Percentiles rank a stretch among this genome's conserved stretches.
Evolutionary conservation across 1,140 invertebrate species (phyloP).

Genomic region (Lanistes nyassanus): DNA sequence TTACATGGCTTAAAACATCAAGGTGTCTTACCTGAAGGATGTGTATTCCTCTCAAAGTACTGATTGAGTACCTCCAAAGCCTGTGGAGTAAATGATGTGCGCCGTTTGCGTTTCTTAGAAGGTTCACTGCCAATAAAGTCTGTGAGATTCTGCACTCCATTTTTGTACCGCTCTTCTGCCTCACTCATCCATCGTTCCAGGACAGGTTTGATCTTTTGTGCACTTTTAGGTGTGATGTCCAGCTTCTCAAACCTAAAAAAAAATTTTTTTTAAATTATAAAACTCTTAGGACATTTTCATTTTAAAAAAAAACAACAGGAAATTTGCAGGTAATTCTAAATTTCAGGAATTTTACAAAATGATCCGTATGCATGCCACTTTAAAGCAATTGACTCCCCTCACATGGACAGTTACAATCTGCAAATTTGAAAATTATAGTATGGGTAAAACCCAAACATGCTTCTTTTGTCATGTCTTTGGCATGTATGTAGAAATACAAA

Average conservation of each 20-base stretch:
- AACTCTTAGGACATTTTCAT: neutral
- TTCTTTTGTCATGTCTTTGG: too few species aligned
- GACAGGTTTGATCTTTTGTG: constrained; percentile 98
- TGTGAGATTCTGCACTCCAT: constrained; percentile 80
- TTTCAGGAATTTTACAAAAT: neutral
- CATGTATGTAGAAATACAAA: too few species aligned
- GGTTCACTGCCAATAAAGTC: constrained; percentile 96
- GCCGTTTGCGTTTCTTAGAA: constrained; percentile 93
- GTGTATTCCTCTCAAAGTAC: constrained; percentile 96
- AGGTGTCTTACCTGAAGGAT: constrained; percentile 87
- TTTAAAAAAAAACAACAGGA: too few species aligned
- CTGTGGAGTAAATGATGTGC: constrained; percentile 96
- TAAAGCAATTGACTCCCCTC: neutral
- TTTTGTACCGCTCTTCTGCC: constrained; percentile 76
- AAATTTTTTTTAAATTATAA: constrained; percentile 31
- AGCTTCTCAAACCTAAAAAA: constrained; percentile 95
- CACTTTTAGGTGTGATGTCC: constrained; percentile 99
- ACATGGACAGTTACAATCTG: neutral
- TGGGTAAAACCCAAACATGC: too few species aligned
- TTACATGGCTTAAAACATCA: constrained; percentile 11
- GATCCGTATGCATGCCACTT: neutral
- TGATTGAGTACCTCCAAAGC: constrained; percentile 93
- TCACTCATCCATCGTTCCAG: constrained; percentile 98
- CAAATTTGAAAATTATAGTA: too few species aligned
- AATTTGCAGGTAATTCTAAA: neutral